Base-by-base conservation (phyloP, 2,113 vertebrate genomes). In the Chloebia gouldiae region DNA sequence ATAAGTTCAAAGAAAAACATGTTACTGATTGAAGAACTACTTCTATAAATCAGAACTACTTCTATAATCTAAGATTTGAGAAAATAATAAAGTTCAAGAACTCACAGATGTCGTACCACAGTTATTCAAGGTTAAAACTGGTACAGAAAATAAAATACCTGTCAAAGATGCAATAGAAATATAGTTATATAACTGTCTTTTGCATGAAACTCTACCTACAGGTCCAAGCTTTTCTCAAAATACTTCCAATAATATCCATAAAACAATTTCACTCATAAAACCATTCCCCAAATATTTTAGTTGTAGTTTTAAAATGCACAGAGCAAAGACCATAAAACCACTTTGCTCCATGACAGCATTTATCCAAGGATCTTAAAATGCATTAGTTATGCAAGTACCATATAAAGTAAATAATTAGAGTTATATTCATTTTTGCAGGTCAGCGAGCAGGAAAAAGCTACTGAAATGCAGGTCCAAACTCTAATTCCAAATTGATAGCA, bases 21-120 rank as follows among this genome's bases (percentile, higher is more conserved):
- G 17, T 42, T 77, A 51, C 50, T 75, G 75, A 93, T 83, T 81
- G 65, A 76, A 92, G 57, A 91, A 73, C 63, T 61, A 75, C 35
- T 91, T 94, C 54, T 86, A 68, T 88, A 90, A 95, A 92, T 96
- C 57, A 87, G 33, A 91, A 69, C 65, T 61, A 75, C 35, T 90
- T 93, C 54, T 85, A 60, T 87, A 89, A 93, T 96, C 54, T 39
- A 82, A 72, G 31, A 93, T 89, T 28, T 92, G 90, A 95, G 56
- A 92, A 96, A 84, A 75, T 79, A 81, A 51, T 56, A 90, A 56
- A 0, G 0, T 78, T 51, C 50, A 64, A 68, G 49, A 94, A 76
- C 39, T 76, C 42, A 53, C 49, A 44, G 42, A 80, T 51, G 84
- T 59, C 51, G 17, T 72, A 40, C 33, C 35, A 50, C 27, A 50